Evolutionary conservation across 2,888 invertebrate genomes (phyloP).

Genomic region (Ypsolopha sequella): DNA sequence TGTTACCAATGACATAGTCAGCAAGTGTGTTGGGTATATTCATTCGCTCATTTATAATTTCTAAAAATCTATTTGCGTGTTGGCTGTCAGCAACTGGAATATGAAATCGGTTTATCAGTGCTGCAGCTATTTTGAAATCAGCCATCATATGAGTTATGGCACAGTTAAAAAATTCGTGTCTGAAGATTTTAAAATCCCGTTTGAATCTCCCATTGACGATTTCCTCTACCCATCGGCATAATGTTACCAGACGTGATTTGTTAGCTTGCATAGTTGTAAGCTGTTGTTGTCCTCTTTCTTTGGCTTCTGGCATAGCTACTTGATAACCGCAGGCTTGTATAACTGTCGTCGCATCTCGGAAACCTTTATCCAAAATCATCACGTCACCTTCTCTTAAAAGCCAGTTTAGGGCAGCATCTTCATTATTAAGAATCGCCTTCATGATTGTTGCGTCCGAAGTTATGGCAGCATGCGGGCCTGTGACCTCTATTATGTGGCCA

Average conservation of each 20-base stretch:
- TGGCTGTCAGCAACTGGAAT: constrained; percentile 4
- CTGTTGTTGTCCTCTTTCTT: background rate
- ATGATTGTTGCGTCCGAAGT: constrained; percentile 11
- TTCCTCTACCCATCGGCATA: constrained; percentile 2
- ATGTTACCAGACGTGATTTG: constrained; percentile 1
- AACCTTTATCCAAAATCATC: constrained; percentile 3
- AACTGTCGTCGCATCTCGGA: background rate
- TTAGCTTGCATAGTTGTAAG: constrained; percentile 1
- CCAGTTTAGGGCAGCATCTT: background rate
- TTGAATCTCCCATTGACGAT: background rate
- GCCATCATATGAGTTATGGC: constrained; percentile 4
- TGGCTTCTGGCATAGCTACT: background rate
- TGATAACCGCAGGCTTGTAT: background rate
- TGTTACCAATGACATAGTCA: constrained; percentile 6
- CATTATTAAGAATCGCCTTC: constrained; percentile 2
- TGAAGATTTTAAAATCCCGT: background rate
- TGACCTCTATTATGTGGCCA: constrained; percentile 14
- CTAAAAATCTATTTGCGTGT: constrained; percentile 7
- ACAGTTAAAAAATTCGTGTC: constrained; percentile 2
- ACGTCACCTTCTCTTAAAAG: constrained; percentile 1
- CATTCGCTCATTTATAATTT: constrained; percentile 6
- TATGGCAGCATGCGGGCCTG: constrained; percentile 15
- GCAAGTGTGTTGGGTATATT: constrained; percentile 6
- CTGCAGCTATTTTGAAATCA: constrained; percentile 9
- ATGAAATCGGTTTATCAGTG: constrained; percentile 8